phyloP scores from a whole-genome alignment of 2,797 vertebrate species.

The Tapera naevia region DNA sequence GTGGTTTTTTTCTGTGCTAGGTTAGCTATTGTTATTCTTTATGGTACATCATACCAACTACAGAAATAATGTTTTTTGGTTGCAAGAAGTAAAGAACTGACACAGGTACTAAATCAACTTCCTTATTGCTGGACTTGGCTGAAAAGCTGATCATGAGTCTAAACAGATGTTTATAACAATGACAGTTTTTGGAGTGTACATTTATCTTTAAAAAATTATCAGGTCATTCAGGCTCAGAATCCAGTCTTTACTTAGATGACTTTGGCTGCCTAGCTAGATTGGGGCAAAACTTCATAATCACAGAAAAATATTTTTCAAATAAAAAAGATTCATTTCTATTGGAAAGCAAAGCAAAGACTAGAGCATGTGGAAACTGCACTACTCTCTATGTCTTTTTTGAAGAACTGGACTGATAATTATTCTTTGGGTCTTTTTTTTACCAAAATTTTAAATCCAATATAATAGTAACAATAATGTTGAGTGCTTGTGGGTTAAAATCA shows the following conservation, averaged over 20 bases:
- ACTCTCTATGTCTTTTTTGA: background rate
- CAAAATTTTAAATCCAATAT: background rate
- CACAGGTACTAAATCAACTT: conserved; percentile 14
- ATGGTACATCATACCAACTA: background rate
- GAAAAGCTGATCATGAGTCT: conserved; percentile 61
- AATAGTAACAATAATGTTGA: too few relatives aligned
- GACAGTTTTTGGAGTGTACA: conserved; percentile 57
- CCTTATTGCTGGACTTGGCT: conserved; percentile 42
- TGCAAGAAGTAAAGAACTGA: background rate
- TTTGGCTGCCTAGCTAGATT: conserved; percentile 17
- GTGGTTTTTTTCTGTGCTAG: background rate
- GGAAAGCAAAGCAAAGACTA: background rate
- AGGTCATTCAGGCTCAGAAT: conserved; percentile 49
- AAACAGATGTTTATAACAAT: conserved; percentile 75
- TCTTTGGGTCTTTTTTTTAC: background rate
- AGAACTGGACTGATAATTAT: background rate
- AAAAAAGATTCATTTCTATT: background rate
- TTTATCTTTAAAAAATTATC: conserved; percentile 71
- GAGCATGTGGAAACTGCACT: background rate
- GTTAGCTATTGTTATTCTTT: conserved; percentile 38
- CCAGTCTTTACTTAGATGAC: conserved; percentile 28
- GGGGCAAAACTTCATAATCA: conserved; percentile 21
- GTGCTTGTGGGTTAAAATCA: too few relatives aligned
- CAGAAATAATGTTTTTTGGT: conserved; percentile 6
- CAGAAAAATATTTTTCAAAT: conserved; percentile 22